Evolutionary conservation across 2,113 vertebrate genomes (phyloP), one percentile per base, ranked within the genome.

Genomic region (Anas platyrhynchos): DNA sequence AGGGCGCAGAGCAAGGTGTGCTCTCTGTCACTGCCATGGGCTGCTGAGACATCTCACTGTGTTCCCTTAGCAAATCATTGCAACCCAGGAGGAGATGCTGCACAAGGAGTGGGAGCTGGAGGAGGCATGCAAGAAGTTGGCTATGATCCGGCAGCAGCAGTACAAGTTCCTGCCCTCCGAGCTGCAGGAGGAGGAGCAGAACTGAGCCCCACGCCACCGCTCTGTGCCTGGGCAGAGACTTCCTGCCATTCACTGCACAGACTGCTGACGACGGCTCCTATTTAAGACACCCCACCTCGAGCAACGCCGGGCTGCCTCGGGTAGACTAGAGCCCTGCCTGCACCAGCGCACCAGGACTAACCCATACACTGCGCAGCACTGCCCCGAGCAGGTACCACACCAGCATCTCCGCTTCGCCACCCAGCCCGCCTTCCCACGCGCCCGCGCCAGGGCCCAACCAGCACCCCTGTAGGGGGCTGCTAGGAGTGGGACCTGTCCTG

Each of bases 51-150:
- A 41, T 20, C 66, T 65, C 29, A 2, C 6, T 11, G 20, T 44
- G 77, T n/a, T 18, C 46, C 86, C 68, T 22, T 2, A 56, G 38
- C 97, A 99, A 99, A 99, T 99, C 97, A 99, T 99, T 2, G 99
- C 99, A 0, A 99, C 99, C 58, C 99, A 99, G 96, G 99, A 99
- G 95, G 99, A 99, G 97, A 99, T 99, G 99, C 98, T 99, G 83
- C 98, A 99, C 94, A 99, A 99, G 93, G 99, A 99, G 79, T 96
- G 98, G 61, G 99, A 99, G 97, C 98, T 99, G 94, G 99, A 99
- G 20, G 99, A 99, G 82, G 99, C 99, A 0, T 97, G 99, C 86
- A 99, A 99, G 98, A 99, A 98, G 98, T 98, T 99, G 94, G 99
- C 99, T 7, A 98, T 98, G 97, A 99, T 99, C 97, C 96, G 99